Percentiles rank a stretch among this genome's conserved stretches.
Conservation (phyloP, 2,113 vertebrate species). For the Mus musculus region GRCm39 chr4:94252501-94253000, state of each 20-base stretch:
- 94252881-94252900: background rate
- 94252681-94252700: constrained; percentile 1
- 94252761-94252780: background rate
- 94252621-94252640: background rate
- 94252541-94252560: constrained; percentile 59
- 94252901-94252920: background rate
- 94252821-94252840: background rate
- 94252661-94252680: constrained; percentile 19
- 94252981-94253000: background rate
- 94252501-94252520: constrained; percentile 65
- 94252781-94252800: background rate
- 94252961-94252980: background rate
- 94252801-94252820: background rate
- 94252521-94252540: constrained; percentile 58
- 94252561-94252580: constrained; percentile 31
- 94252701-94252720: constrained; percentile 37
- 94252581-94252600: constrained; percentile 11
- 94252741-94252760: background rate
- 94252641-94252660: constrained; percentile 25
- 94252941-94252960: background rate
- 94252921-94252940: background rate
- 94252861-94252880: background rate
- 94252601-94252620: constrained; percentile 27
- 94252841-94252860: background rate
- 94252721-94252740: background rate